These are phyloP conservation scores for Drosophila setosimentum DNA, from an alignment of 2,888 invertebrate species.

Conservation along the genomic window DNA sequence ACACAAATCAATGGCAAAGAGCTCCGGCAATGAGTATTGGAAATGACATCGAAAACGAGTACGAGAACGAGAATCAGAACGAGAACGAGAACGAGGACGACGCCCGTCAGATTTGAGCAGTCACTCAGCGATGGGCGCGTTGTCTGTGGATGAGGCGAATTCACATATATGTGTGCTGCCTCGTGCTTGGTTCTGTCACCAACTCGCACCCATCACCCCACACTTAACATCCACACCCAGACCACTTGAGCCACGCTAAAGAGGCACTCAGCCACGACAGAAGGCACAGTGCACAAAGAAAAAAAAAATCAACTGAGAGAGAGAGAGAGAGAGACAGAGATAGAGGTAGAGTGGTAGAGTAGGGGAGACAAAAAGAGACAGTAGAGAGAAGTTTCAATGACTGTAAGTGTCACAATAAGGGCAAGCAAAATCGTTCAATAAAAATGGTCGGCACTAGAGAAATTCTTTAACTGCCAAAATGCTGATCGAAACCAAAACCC, in stretches of 20 bases:
- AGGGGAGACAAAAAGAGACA: background rate
- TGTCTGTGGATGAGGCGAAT: conserved; percentile 1
- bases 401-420: conserved; percentile 57
- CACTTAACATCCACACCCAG: conserved; percentile 11
- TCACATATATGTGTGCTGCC: conserved; percentile 13
- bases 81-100: conserved; percentile 23
- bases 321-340: background rate
- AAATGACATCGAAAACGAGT: conserved; percentile 48
- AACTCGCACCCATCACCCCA: background rate
- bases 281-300: conserved; percentile 28
- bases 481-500: conserved; percentile 56
- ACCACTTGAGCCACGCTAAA: conserved; percentile 56
- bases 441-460: conserved; percentile 53
- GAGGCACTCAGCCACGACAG: conserved; percentile 67
- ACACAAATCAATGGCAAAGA: conserved; percentile 65
- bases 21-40: conserved; percentile 62
- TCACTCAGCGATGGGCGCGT: conserved; percentile 43
- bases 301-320: conserved; percentile 1
- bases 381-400: conserved; percentile 28
- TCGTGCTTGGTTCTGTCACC: conserved; percentile 18
- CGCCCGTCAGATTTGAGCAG: conserved; percentile 67
- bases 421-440: conserved; percentile 61
- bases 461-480: conserved; percentile 59
- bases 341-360: background rate
- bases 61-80: conserved; percentile 4